Conservation (phyloP, 1,140 invertebrate species). For the Meloidogyne floridensis region DNA sequence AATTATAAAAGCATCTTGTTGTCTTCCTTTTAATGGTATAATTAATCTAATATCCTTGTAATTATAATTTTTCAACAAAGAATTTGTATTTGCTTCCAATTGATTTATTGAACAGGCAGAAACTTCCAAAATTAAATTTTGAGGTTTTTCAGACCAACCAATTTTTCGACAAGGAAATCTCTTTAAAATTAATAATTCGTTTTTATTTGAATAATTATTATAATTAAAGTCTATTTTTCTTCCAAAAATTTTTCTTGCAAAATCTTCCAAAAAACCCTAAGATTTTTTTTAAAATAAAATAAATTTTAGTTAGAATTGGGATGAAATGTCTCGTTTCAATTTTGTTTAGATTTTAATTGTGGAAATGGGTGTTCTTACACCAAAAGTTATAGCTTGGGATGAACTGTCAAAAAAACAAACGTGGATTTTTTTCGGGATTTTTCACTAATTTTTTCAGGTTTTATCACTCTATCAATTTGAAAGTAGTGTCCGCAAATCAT, state of each 20-base stretch:
- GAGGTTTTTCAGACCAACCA: slow-evolving; percentile 87
- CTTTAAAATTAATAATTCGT: neutral
- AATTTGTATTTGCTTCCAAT: slow-evolving; percentile 80
- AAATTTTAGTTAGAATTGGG: neutral
- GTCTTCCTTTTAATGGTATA: slow-evolving; percentile 66
- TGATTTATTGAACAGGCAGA: slow-evolving; percentile 86
- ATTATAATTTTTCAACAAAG: slow-evolving; percentile 61
- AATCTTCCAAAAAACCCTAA: slow-evolving; percentile 15
- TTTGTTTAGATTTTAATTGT: slow-evolving; percentile 36
- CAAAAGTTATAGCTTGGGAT: too few species aligned
- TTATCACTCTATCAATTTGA: too few species aligned
- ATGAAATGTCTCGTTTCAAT: too few species aligned
- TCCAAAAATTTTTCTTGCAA: slow-evolving; percentile 16
- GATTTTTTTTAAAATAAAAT: slow-evolving; percentile 25
- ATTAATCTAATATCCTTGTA: slow-evolving; percentile 74
- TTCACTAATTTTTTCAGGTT: too few species aligned
- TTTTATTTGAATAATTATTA: neutral
- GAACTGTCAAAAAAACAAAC: too few species aligned
- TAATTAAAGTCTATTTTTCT: slow-evolving; percentile 29
- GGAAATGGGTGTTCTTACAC: too few species aligned
- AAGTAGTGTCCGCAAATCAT: too few species aligned
- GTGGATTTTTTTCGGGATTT: too few species aligned
- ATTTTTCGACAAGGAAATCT: slow-evolving; percentile 24
- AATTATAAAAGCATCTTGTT: slow-evolving; percentile 79
- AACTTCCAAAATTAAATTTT: slow-evolving; percentile 85